These are phyloP conservation scores for Terrapene triunguis DNA, from an alignment of 2,113 vertebrate genomes.

Conservation along the genomic window DNA sequence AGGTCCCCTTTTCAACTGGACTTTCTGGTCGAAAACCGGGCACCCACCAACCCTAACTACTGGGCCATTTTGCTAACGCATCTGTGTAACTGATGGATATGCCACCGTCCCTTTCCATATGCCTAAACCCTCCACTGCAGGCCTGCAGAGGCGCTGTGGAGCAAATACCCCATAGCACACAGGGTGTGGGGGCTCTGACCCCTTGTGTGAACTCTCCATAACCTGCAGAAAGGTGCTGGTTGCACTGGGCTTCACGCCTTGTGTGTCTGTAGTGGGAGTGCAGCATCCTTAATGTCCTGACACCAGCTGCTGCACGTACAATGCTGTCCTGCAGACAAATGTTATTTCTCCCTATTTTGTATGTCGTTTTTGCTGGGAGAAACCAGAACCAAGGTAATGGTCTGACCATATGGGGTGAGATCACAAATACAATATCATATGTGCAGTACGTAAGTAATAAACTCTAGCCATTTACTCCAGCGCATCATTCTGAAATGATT, in stretches of 20 bases:
- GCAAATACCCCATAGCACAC: accelerated
- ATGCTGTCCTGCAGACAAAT: neutral
- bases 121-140: neutral
- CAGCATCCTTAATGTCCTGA: neutral
- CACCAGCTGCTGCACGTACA: neutral
- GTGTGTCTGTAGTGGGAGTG: neutral
- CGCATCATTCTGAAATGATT: neutral
- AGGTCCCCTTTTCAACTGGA: no score
- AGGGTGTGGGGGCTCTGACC: neutral
- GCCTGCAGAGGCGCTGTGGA: neutral
- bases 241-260: neutral
- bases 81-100: accelerated
- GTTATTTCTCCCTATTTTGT: neutral
- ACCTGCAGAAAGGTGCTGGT: neutral
- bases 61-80: neutral
- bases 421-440: neutral
- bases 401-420: constrained; percentile 22
- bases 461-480: neutral
- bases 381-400: neutral
- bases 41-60: neutral
- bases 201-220: accelerated
- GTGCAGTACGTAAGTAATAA: neutral
- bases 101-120: neutral
- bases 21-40: no score
- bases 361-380: neutral